A percentile compares a stretch with the other conserved stretches of the same genome.
phyloP scores from a whole-genome alignment of 1,140 invertebrate species.

The Aphis craccivora region DNA sequence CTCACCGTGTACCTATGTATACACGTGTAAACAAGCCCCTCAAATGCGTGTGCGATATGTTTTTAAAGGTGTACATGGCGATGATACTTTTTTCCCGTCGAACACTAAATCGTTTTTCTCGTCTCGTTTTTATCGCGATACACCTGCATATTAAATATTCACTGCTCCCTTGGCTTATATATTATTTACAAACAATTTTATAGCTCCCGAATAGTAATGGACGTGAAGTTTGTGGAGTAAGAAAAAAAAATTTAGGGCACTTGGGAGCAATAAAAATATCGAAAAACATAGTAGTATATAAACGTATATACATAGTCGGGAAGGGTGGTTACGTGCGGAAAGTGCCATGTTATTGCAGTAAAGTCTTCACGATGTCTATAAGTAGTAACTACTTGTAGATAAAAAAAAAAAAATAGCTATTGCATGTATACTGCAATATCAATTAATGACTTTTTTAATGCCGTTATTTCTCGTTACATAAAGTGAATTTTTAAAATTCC shows the following conservation, averaged over 20 bases:
- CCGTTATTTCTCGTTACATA: neutral
- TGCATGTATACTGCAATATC: neutral
- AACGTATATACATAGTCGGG: neutral
- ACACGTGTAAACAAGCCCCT: neutral
- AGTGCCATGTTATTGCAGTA: neutral
- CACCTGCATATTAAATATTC: slow-evolving; percentile 55
- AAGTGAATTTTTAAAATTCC: neutral
- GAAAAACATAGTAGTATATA: slow-evolving; percentile 15
- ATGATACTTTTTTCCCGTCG: neutral
- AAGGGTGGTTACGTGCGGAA: neutral
- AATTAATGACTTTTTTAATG: slow-evolving; percentile 28
- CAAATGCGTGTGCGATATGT: neutral
- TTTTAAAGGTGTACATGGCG: neutral
- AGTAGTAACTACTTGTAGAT: neutral
- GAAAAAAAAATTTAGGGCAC: slow-evolving; percentile 7
- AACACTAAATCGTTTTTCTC: slow-evolving; percentile 40
- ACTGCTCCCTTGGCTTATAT: slow-evolving; percentile 17
- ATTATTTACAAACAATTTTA: slow-evolving; percentile 57
- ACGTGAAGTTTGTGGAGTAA: slow-evolving; percentile 34
- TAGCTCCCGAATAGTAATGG: slow-evolving; percentile 51
- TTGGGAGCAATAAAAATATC: slow-evolving; percentile 56
- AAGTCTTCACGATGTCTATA: neutral
- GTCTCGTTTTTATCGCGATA: slow-evolving; percentile 48
- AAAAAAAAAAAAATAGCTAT: slow-evolving; percentile 20
- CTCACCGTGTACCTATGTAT: neutral